These are phyloP conservation scores for Halocynthia roretzi DNA, from an alignment of 23 tunicate genomes.

Conservation along the genomic window DNA sequence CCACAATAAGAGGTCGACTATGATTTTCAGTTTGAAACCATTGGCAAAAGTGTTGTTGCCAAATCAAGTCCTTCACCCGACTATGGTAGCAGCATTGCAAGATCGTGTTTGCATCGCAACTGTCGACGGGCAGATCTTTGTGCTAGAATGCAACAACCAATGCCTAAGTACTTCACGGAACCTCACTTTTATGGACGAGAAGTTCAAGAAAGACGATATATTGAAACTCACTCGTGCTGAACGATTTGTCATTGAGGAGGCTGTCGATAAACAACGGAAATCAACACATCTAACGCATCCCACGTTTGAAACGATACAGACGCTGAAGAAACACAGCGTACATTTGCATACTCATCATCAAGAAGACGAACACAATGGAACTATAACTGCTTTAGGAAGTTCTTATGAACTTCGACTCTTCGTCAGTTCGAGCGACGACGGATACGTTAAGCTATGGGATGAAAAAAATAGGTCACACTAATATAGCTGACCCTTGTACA, in stretches of 20 bases:
- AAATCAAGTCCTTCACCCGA: constrained; percentile 11
- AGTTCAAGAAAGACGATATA: neutral
- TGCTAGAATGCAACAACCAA: constrained; percentile 22
- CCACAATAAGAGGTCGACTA: neutral
- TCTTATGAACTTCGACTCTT: constrained; percentile 46
- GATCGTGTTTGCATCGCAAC: constrained; percentile 41
- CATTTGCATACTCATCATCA: constrained; percentile 31
- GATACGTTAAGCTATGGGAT: constrained; percentile 87
- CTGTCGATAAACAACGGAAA: neutral
- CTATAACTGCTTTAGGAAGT: constrained; percentile 40
- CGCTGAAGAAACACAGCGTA: neutral
- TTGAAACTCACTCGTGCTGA: neutral
- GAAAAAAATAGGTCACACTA: constrained; percentile 50
- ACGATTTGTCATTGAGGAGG: neutral
- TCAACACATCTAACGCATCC: neutral
- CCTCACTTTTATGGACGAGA: neutral
- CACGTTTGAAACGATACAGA: neutral
- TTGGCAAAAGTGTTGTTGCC: constrained; percentile 39
- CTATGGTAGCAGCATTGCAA: constrained; percentile 19
- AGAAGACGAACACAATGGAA: constrained; percentile 55
- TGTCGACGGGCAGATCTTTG: constrained; percentile 22
- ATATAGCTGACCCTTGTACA: too few relatives aligned
- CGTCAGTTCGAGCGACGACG: constrained; percentile 66
- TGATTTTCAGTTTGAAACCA: constrained; percentile 31
- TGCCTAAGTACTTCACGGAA: neutral